Conservation (phyloP, 2,797 vertebrate genomes). For the Squalus acanthias region DNA sequence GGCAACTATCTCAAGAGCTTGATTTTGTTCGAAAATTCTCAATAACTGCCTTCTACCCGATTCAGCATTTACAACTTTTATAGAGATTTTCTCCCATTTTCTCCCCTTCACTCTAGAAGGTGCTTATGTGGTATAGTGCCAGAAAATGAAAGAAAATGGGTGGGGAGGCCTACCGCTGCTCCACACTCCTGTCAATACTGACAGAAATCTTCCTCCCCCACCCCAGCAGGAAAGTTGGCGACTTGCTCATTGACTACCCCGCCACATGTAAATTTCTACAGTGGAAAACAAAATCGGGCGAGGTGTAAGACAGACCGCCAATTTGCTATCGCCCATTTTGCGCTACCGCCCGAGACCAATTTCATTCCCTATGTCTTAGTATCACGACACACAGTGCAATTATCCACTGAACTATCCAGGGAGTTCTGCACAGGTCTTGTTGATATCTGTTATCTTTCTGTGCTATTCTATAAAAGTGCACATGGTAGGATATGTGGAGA, state of each 20-base stretch:
- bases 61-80: background rate
- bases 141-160: background rate
- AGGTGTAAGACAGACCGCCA: background rate
- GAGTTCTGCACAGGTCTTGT: background rate
- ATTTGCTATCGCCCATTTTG: background rate
- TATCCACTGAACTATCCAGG: background rate
- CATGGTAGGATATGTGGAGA: background rate
- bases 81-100: background rate
- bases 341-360: background rate
- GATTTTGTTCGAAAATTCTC: too few relatives aligned
- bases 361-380: background rate
- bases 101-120: background rate
- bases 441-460: background rate
- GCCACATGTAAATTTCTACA: background rate
- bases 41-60: background rate
- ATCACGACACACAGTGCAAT: background rate
- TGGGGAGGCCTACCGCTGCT: background rate
- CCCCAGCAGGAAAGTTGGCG: background rate
- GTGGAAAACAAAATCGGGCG: background rate
- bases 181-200: background rate
- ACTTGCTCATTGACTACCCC: background rate
- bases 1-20: background rate
- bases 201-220: background rate
- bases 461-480: background rate
- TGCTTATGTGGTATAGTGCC: background rate